These are phyloP conservation scores for Diceros bicornis DNA, from an alignment of 2,797 vertebrate species.

Conservation along the genomic window DNA sequence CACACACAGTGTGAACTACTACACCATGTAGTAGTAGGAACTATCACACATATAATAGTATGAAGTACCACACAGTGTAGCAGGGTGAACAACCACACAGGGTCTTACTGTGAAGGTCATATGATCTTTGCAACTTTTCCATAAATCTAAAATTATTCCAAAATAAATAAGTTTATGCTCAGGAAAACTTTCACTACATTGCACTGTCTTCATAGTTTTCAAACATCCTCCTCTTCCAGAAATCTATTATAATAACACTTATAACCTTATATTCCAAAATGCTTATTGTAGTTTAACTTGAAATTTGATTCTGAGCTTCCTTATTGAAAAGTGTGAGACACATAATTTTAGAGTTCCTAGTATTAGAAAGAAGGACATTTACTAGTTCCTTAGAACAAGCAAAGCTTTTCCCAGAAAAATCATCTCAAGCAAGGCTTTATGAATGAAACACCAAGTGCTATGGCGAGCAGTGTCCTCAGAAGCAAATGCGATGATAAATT, in stretches of 20 bases:
- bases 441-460: neutral
- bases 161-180: neutral
- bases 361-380: neutral
- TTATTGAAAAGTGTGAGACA: neutral
- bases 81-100: neutral
- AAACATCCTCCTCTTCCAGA: neutral
- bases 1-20: neutral
- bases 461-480: neutral
- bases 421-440: neutral
- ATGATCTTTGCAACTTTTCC: neutral
- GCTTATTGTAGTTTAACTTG: neutral
- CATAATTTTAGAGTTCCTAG: neutral
- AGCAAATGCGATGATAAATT: neutral
- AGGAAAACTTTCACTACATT: neutral
- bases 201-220: neutral
- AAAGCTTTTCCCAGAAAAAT: constrained; percentile 54
- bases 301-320: constrained; percentile 16
- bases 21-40: neutral
- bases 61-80: neutral
- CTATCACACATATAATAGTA: neutral
- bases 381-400: neutral
- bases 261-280: neutral
- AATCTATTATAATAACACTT: neutral
- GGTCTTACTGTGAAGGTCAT: neutral
- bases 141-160: neutral